These are phyloP conservation scores for Alosa sapidissima DNA, from an alignment of 2,797 vertebrate species.

Conservation along the genomic window DNA sequence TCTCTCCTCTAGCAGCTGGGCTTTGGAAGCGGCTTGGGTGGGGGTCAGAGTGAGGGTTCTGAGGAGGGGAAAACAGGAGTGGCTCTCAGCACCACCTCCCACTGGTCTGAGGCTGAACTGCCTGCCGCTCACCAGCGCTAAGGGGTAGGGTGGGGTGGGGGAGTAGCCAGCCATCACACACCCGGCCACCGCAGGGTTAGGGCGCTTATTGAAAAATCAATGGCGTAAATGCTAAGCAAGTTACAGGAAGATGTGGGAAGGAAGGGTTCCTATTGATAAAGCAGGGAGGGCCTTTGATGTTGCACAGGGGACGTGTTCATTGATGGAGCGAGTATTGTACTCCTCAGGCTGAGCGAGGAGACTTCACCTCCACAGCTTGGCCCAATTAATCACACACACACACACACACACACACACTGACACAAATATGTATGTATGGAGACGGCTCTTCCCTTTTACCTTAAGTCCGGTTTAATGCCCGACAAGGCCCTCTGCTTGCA, in stretches of 20 bases:
- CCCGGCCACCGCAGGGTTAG: constrained; percentile 86
- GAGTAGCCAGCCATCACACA: constrained; percentile 65
- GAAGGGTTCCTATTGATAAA: constrained; percentile 95
- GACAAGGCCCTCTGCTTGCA: constrained; percentile 34
- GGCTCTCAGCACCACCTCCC: constrained; percentile 34
- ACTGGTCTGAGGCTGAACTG: constrained; percentile 25
- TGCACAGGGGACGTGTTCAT: constrained; percentile 94
- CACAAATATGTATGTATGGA: constrained; percentile 69
- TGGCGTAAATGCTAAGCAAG: constrained; percentile 97
- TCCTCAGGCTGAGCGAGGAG: constrained; percentile 74
- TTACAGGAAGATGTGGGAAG: constrained; percentile 98
- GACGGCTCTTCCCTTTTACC: constrained; percentile 54
- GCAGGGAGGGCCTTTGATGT: constrained; percentile 91
- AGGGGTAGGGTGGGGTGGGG: neutral
- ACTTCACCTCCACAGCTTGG: constrained; percentile 74
- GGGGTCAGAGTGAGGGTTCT: neutral
- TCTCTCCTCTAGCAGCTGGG: neutral
- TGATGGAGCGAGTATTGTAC: constrained; percentile 88
- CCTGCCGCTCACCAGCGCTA: constrained; percentile 1
- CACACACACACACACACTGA: constrained; percentile 55
- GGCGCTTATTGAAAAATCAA: constrained; percentile 99
- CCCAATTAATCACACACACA: constrained; percentile 83
- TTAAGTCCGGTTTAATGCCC: constrained; percentile 55
- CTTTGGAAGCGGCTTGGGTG: neutral
- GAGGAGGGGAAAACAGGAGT: neutral